phyloP scores from a whole-genome alignment of 2,113 vertebrate genomes.

The Podocnemis expansa region DNA sequence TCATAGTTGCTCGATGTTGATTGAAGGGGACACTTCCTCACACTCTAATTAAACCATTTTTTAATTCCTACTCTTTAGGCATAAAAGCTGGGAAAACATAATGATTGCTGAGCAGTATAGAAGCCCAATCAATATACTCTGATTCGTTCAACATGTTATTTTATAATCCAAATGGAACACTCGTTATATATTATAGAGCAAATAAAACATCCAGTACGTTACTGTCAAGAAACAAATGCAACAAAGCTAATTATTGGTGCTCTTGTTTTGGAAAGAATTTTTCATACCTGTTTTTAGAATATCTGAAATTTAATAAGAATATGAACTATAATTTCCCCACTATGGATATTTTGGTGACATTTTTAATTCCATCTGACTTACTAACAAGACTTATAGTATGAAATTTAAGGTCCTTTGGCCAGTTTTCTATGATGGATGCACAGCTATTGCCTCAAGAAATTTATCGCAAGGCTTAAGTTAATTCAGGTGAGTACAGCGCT shows the following conservation, averaged over 20 bases:
- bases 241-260: background rate
- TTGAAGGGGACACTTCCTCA: conserved; percentile 48
- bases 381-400: background rate
- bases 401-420: background rate
- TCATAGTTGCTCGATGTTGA: conserved; percentile 55
- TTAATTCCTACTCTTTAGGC: conserved; percentile 57
- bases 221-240: conserved; percentile 8
- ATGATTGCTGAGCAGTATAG: conserved; percentile 61
- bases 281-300: background rate
- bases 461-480: background rate
- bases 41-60: conserved; percentile 74
- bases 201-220: conserved; percentile 37
- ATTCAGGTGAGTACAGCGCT: background rate
- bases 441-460: background rate
- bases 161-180: conserved; percentile 57
- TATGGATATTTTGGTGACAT: background rate
- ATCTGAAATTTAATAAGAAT: accelerated
- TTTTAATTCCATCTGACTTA: background rate
- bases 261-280: background rate
- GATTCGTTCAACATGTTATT: conserved; percentile 56
- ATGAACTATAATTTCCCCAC: background rate
- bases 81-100: conserved; percentile 66
- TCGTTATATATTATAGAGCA: conserved; percentile 32
- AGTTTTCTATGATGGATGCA: background rate
- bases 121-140: conserved; percentile 61